These are phyloP conservation scores for Psilopsiagon aymara DNA, from an alignment of 2,113 vertebrate species.

Conservation along the genomic window DNA sequence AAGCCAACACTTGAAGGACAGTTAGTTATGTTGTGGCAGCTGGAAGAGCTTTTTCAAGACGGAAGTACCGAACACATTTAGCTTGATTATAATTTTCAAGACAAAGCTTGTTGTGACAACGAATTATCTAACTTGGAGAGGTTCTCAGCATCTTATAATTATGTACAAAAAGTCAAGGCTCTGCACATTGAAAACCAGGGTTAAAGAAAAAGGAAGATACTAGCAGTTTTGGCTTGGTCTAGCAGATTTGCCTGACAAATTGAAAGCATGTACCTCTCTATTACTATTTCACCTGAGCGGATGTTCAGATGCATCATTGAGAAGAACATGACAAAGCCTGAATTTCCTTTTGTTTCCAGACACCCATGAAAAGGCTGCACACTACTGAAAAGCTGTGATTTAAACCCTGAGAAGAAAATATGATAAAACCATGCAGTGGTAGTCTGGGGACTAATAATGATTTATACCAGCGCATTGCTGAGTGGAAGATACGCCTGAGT, in stretches of 20 bases:
- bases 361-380: not conserved
- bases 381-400: not conserved
- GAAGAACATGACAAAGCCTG: not conserved
- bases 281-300: not conserved
- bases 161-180: not conserved
- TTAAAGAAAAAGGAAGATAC: not conserved
- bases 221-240: not conserved
- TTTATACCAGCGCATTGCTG: not conserved
- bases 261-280: accelerated
- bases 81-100: not conserved
- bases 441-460: not conserved
- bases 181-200: not conserved
- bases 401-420: not conserved
- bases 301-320: not conserved
- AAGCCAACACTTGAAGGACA: not conserved
- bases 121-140: not conserved
- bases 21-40: not conserved
- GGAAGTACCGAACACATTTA: not conserved
- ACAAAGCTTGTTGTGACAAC: not conserved
- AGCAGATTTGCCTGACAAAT: not conserved
- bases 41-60: not conserved
- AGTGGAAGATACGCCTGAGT: not conserved
- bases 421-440: not conserved
- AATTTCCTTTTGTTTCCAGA: not conserved
- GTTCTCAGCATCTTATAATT: not conserved